Percentiles rank a stretch among this genome's conserved stretches.
These are phyloP conservation scores for Neosilurus hyrtlii DNA, from an alignment of 2,797 vertebrate species.

Conservation along the genomic window DNA sequence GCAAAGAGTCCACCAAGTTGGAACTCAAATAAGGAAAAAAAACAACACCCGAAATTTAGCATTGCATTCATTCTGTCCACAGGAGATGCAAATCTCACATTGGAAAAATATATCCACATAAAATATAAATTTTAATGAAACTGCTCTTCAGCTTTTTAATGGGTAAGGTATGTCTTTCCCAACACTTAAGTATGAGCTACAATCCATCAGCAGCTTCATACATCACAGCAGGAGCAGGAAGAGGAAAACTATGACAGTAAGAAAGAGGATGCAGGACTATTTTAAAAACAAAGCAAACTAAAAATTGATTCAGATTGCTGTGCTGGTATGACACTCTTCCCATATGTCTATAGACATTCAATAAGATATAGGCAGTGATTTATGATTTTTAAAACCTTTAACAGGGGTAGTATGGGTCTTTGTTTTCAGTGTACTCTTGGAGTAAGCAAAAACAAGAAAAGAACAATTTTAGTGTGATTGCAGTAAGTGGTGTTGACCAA, in stretches of 20 bases:
- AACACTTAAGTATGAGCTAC: background rate
- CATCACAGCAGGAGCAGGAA: conserved; percentile 26
- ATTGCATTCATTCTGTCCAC: background rate
- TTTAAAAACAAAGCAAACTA: conserved; percentile 28
- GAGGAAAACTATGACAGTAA: conserved; percentile 20
- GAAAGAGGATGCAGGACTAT: conserved; percentile 11
- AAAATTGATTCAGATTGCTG: conserved; percentile 16
- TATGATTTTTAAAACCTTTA: conserved; percentile 8
- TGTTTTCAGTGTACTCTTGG: background rate
- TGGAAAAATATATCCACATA: background rate
- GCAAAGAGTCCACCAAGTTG: background rate
- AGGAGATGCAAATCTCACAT: background rate
- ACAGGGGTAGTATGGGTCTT: background rate
- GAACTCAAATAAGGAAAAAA: background rate
- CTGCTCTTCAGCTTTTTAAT: conserved; percentile 12
- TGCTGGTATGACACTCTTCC: background rate
- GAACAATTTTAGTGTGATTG: background rate
- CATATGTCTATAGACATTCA: background rate
- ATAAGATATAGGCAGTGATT: conserved; percentile 14
- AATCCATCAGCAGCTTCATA: conserved; percentile 26
- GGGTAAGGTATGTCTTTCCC: background rate
- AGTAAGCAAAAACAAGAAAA: background rate
- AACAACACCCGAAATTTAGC: background rate
- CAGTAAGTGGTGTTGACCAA: background rate
- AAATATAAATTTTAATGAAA: background rate